Evolutionary conservation across 2,797 vertebrate species (phyloP), one percentile per base, ranked within the genome.

Genomic region (Poeciliopsis presidionis): DNA sequence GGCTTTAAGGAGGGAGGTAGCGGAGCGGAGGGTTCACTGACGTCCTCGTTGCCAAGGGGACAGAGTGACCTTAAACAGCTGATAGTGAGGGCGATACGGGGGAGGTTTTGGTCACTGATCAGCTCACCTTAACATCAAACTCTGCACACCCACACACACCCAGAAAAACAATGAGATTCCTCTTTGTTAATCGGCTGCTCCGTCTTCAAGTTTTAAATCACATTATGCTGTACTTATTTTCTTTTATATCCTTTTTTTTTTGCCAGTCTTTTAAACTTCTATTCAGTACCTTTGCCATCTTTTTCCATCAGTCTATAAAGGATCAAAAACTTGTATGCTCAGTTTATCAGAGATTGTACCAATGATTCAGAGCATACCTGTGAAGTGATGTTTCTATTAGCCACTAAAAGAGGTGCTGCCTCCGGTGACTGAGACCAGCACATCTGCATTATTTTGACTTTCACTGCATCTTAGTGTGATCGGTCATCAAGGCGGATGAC

Each of bases 31-130:
- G 81, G 85, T 88, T 82, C 79, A 20, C 75, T 93, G 93, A 93
- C 79, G 86, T 90, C 74, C 65, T 53, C 79, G 92, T 95, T 95
- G 94, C 93, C 90, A 93, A 80, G 89, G 94, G 93, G 91, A 95
- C 82, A 79, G 86, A 83, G 76, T 93, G 90, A 94, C 93, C 94
- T 94, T 94, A 93, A 89, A 88, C 85, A 89, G 90, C 86, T 84
- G 36, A 43, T 80, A 84, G 41, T 85, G 92, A 91, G 87, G 84
- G 73, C 75, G 81, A 83, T 83, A 88, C 57, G 73, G 73, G 79
- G 87, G 82, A 82, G 84, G 82, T 89, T 90, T 86, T 76, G 74
- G 80, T 85, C 77, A 85, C 84, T 85, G 84, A 89, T 91, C 92
- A 90, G 75, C 80, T 92, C 84, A 91, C 86, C 90, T 93, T 84